Evolutionary conservation across 2,797 vertebrate species (phyloP).

Genomic region (Heliangelus exortis): DNA sequence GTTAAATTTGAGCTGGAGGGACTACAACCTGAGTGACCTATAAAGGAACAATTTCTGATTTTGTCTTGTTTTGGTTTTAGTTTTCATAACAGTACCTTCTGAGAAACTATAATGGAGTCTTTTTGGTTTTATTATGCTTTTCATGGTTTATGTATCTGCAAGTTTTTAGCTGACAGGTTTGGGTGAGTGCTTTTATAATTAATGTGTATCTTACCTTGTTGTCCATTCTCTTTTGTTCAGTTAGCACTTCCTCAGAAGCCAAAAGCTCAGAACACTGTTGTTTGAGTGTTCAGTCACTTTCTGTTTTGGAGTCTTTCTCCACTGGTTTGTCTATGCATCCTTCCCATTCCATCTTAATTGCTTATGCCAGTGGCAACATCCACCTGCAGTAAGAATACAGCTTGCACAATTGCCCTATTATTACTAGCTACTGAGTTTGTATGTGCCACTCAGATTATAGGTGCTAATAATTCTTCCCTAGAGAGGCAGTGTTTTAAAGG

Average conservation of each 20-base stretch:
- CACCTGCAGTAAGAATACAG: conserved; percentile 16
- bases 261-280: neutral
- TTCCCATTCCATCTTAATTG: conserved; percentile 59
- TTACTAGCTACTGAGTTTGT: conserved; percentile 59
- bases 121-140: neutral
- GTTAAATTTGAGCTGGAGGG: neutral
- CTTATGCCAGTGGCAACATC: conserved; percentile 47
- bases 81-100: neutral
- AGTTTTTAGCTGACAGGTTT: neutral
- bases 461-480: conserved; percentile 72
- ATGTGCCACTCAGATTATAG: conserved; percentile 60
- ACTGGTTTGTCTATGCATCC: conserved; percentile 29
- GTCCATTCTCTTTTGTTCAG: neutral
- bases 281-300: conserved; percentile 25
- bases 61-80: neutral
- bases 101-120: neutral
- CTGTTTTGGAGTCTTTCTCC: conserved; percentile 34
- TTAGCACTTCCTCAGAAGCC: conserved; percentile 18
- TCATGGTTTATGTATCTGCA: neutral
- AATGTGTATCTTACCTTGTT: neutral
- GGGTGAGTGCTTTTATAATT: neutral
- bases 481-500: conserved; percentile 68
- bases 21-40: neutral
- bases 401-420: conserved; percentile 43
- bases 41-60: neutral